Base-by-base conservation (phyloP, 2,113 vertebrate species). In the Notothenia coriiceps region DNA sequence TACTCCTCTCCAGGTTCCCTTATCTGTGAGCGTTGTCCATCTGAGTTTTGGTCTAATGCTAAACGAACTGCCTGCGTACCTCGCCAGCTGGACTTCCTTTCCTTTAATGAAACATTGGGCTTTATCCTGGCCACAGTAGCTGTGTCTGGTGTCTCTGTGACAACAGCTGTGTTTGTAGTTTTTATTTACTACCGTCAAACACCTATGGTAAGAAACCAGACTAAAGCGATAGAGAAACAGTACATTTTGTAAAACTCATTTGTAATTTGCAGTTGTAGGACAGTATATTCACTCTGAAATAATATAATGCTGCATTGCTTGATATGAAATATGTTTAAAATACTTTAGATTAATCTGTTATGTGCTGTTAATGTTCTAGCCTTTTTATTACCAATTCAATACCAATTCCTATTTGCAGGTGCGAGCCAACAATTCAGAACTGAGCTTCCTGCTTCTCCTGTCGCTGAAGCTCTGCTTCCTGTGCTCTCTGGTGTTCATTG, bases 401-500 rank as follows among this genome's bases (percentile, higher is more conserved):
- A 13, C 13, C 17, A 57, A 22, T 50, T 49, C 2, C 43, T 11
- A 10, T 44, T 22, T 80, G 0, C 5, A 91, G 91, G 91, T 95
- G 0, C 90, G 91, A 35, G 93, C 94, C 74, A 95, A 95, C 70
- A 95, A 95, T 76, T 94, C 94, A 12, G 95, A 95, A 59, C 88
- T 95, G 66, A 95, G 95, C 80, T 95, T 95, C 72, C 74, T 94
- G 49, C 89, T 94, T 18, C 92, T 95, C 25, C 3, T 94, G 77
- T 94, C 94, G 0, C 87, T 95, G 40, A 94, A 93, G 78, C 81
- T 95, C 63, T 95, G 94, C 81, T 95, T 95, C 82, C 79, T 95
- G 43, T 95, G 93, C 83, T 94, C 94, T 0, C 87, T 95, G 82
- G 79, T 94, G 25, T 95, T 95, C 74, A 95, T 94, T 20, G 94